Percentiles rank a stretch among this genome's conserved stretches.
phyloP scores from a whole-genome alignment of 2,113 vertebrate genomes.

The Podarcis muralis region DNA sequence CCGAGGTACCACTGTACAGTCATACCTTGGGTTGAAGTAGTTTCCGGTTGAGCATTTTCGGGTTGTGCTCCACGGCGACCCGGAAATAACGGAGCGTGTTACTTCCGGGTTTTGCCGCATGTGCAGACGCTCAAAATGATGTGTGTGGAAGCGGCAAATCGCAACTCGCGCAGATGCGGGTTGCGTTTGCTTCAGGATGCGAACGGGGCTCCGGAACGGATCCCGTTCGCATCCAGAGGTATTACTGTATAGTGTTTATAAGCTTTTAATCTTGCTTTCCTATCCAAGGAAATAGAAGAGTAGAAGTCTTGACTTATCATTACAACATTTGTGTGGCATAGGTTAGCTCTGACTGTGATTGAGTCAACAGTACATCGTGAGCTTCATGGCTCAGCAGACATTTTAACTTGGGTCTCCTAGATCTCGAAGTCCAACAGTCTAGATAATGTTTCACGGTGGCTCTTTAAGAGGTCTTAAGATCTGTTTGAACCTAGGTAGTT shows the following conservation, averaged over 20 bases:
- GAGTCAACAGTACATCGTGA: not conserved
- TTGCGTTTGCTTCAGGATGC: too few species aligned
- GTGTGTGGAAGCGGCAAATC: too few species aligned
- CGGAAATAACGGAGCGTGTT: too few species aligned
- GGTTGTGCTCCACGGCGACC: too few species aligned
- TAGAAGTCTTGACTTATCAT: not conserved
- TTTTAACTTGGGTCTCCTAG: not conserved
- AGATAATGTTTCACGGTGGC: not conserved
- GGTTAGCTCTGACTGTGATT: not conserved
- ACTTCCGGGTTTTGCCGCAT: too few species aligned
- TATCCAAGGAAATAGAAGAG: not conserved
- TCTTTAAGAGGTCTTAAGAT: not conserved
- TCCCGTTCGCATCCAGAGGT: too few species aligned
- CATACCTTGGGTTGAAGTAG: too few species aligned
- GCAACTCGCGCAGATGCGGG: too few species aligned
- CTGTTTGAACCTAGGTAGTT: too few species aligned
- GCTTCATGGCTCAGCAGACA: not conserved
- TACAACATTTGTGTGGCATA: not conserved
- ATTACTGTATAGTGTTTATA: not conserved
- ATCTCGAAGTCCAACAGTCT: not conserved
- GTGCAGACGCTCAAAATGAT: too few species aligned
- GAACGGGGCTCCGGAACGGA: too few species aligned
- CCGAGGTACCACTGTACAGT: not conserved
- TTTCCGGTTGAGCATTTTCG: too few species aligned
- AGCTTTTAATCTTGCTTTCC: not conserved